Percentiles rank a stretch among this genome's conserved stretches.
Conservation (phyloP, 2,888 invertebrate genomes). For the Hololepta plana region DNA sequence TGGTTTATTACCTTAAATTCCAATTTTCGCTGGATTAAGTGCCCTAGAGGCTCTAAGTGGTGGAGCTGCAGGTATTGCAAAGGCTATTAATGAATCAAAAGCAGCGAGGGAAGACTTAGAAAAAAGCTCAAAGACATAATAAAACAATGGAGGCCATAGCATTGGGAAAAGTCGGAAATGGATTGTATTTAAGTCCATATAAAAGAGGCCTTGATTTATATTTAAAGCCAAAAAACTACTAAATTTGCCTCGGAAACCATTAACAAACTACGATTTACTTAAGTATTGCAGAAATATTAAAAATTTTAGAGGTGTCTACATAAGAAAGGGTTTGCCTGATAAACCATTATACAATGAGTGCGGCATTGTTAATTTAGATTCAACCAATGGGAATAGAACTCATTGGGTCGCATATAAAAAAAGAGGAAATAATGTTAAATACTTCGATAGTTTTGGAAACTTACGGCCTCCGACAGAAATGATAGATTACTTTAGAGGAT, state of each 20-base stretch:
- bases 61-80: slow-evolving; percentile 13
- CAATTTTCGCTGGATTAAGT: slow-evolving; percentile 14
- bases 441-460: slow-evolving; percentile 11
- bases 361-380: slow-evolving; percentile 17
- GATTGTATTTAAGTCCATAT: slow-evolving; percentile 12
- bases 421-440: slow-evolving; percentile 14
- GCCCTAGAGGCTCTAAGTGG: slow-evolving; percentile 12
- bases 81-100: slow-evolving; percentile 13
- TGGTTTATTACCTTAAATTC: slow-evolving; percentile 13
- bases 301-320: slow-evolving; percentile 15
- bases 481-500: slow-evolving; percentile 6
- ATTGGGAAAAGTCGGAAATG: slow-evolving; percentile 13
- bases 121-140: slow-evolving; percentile 15
- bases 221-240: slow-evolving; percentile 11
- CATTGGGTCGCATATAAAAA: slow-evolving; percentile 22
- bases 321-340: slow-evolving; percentile 13
- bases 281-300: slow-evolving; percentile 10
- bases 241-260: slow-evolving; percentile 11
- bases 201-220: slow-evolving; percentile 12
- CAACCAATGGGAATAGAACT: slow-evolving; percentile 13
- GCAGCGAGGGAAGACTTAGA: slow-evolving; percentile 11
- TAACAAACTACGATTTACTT: slow-evolving; percentile 12
- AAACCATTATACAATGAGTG: slow-evolving; percentile 12
- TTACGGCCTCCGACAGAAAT: slow-evolving; percentile 7
- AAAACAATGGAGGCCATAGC: slow-evolving; percentile 14